Percentiles rank a stretch among this genome's conserved stretches.
Evolutionary conservation across 2,797 vertebrate genomes (phyloP).

Genomic region (Galaxias olidus): DNA sequence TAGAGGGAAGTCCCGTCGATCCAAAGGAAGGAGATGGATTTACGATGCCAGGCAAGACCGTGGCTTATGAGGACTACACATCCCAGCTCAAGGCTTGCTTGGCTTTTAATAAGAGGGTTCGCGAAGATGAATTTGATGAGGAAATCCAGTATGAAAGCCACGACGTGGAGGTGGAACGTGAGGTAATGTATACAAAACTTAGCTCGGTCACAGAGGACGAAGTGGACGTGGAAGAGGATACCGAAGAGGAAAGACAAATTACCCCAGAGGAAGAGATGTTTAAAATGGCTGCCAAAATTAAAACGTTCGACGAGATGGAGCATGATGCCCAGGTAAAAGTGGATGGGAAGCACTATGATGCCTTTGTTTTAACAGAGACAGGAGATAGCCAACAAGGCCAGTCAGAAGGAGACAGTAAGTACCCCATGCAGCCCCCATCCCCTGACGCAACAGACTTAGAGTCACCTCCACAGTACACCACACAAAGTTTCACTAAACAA

Average conservation of each 20-base stretch:
- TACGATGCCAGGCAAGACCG: constrained; percentile 43
- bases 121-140: constrained; percentile 68
- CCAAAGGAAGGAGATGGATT: constrained; percentile 60
- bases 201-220: constrained; percentile 37
- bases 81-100: constrained; percentile 64
- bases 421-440: constrained; percentile 67
- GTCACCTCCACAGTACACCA: constrained; percentile 35
- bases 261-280: constrained; percentile 98
- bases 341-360: constrained; percentile 41
- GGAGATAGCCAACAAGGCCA: constrained; percentile 26
- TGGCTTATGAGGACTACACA: constrained; percentile 66
- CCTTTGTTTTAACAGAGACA: constrained; percentile 30
- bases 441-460: constrained; percentile 70
- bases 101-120: constrained; percentile 44
- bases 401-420: constrained; percentile 44
- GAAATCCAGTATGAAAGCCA: constrained; percentile 75
- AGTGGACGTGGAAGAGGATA: constrained; percentile 5
- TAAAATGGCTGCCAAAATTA: constrained; percentile 96
- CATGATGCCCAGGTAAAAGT: constrained; percentile 85
- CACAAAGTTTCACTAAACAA: constrained; percentile 14
- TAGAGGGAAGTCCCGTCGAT: constrained; percentile 89
- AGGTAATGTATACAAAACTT: constrained; percentile 48
- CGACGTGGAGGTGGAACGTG: constrained; percentile 79
- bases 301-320: constrained; percentile 95
- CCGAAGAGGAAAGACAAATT: constrained; percentile 74